phyloP scores from a whole-genome alignment of 2,888 invertebrate species.

The Globia sparganii region DNA sequence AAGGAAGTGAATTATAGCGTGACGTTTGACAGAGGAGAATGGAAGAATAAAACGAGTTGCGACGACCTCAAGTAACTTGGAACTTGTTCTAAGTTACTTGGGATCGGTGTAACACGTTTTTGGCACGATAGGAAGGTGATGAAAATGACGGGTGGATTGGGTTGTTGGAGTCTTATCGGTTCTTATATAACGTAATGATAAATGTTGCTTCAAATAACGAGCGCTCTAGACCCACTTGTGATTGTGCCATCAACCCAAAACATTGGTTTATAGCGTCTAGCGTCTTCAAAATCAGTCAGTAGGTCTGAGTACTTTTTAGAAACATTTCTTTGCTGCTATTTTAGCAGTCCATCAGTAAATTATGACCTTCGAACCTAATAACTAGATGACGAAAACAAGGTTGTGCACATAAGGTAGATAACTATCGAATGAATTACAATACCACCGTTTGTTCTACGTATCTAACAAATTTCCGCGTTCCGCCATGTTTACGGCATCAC shows the following conservation, averaged over 20 bases:
- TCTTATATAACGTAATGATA: not conserved
- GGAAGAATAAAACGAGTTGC: not conserved
- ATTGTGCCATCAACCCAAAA: not conserved
- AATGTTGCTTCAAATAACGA: not conserved
- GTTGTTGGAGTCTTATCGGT: not conserved
- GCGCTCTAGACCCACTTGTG: not conserved
- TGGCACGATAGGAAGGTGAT: not conserved
- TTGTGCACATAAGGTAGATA: not conserved
- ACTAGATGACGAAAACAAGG: not conserved
- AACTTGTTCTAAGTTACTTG: too few relatives aligned
- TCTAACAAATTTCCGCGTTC: slow-evolving; percentile 47
- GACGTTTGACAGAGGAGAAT: not conserved
- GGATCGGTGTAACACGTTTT: too few relatives aligned
- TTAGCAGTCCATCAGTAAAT: not conserved
- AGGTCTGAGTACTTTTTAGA: not conserved
- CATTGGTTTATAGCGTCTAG: not conserved
- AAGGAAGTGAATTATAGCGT: not conserved
- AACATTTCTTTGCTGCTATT: not conserved
- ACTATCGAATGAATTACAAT: not conserved
- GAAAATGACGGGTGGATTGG: not conserved
- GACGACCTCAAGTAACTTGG: not conserved
- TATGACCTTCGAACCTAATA: not conserved
- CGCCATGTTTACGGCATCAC: slow-evolving; percentile 25
- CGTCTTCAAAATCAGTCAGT: not conserved
- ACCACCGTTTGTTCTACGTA: not conserved